Percentiles rank a stretch among this genome's conserved stretches.
These are phyloP conservation scores for Genyomyrus donnyi DNA, from an alignment of 2,113 vertebrate genomes.

Conservation along the genomic window DNA sequence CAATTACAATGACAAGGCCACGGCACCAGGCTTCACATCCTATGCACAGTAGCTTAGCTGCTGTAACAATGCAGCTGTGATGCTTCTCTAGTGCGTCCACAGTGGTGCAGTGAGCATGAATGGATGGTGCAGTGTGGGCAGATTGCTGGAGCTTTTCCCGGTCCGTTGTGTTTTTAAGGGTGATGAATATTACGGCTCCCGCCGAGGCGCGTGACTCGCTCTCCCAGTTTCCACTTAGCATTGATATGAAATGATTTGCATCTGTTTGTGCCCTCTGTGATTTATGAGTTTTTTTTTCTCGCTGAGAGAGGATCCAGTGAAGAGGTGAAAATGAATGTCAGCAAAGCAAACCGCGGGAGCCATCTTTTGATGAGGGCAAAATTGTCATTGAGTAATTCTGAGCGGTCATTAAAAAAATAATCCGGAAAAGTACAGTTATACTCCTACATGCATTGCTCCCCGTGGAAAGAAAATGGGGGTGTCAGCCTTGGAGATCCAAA, in stretches of 20 bases:
- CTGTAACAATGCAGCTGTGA: neutral
- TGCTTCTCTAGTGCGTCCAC: neutral
- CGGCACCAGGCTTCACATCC: neutral
- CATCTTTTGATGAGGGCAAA: neutral
- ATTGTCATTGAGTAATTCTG: neutral
- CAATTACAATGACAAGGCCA: neutral
- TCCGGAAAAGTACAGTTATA: neutral
- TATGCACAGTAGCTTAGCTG: neutral
- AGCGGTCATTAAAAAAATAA: neutral
- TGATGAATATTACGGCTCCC: neutral
- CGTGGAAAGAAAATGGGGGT: neutral
- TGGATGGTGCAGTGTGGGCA: neutral
- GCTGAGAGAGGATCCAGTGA: neutral
- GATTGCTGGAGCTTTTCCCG: neutral
- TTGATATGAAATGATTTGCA: conserved; percentile 6
- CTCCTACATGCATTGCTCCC: neutral
- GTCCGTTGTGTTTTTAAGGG: neutral
- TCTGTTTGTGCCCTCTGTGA: neutral
- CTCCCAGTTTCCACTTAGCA: neutral
- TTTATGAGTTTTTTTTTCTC: neutral
- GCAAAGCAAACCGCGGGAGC: neutral
- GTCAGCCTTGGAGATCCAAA: neutral
- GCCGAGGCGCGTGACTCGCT: neutral
- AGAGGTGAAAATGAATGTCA: neutral
- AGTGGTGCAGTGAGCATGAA: neutral